Evolutionary conservation across 2,888 invertebrate genomes (phyloP), one percentile per base, ranked within the genome.

Genomic region (Melanostoma mellinum): DNA sequence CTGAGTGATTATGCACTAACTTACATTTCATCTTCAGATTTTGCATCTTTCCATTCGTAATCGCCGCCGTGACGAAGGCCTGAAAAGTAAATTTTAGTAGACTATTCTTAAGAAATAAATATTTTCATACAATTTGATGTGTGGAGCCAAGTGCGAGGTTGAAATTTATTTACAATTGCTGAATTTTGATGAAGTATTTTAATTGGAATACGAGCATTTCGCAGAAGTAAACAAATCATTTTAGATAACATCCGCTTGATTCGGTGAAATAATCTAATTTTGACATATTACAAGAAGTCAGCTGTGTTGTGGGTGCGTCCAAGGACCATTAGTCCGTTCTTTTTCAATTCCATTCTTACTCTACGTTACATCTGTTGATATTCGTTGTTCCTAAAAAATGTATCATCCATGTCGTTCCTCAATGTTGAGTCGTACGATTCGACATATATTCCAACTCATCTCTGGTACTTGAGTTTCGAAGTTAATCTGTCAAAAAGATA

Each of bases 21-120:
- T 94, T 93, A 98, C 97, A 98, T 93, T 93, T 98, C 97, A 87
- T 96, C 96, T 88, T 96, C 95, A 0, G 96, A 95, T 91, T 96
- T 96, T 3, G 98, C 97, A 90, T 98, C 97, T 91, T 97, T 94
- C 95, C 95, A 96, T 92, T 98, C 98, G 90, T 95, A 98, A 92
- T 96, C 96, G n/a, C 96, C 96, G 88, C 96, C 96, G 88, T 96
- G 96, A 35, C 86, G 86, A 38, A 87, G 63, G 8, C 46, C 90
- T 90, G 79, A 9, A 85, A 79, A 69, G 35, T 36, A 50, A 20
- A n/a, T 44, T 32, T 30, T 35, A 6, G 42, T 32, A 63, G 30
- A 10, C 10, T 46, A 46, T 9, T 8, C 10, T 46, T n/a, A 10
- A 10, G 10, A 42, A 8, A 9, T 35, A 52, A 52, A 20, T 9